Evolutionary conservation across 2,797 vertebrate species (phyloP).

Genomic region (Eulemur coronatus): DNA sequence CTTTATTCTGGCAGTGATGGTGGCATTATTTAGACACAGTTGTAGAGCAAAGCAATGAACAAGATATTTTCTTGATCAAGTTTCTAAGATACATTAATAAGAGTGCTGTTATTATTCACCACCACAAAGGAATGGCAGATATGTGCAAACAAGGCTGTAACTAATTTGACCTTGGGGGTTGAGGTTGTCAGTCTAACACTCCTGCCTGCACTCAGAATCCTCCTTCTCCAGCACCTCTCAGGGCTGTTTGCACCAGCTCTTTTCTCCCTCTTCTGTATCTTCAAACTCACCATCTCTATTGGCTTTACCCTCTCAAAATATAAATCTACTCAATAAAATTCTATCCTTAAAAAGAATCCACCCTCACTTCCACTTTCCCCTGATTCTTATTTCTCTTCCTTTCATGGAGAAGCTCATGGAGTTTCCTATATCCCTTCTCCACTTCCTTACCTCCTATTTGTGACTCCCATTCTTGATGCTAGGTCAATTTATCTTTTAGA

Average conservation of each 20-base stretch:
- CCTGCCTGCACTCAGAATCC: not conserved
- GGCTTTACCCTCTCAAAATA: not conserved
- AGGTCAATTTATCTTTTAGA: not conserved
- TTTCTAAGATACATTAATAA: not conserved
- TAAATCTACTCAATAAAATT: not conserved
- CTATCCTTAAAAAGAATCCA: not conserved
- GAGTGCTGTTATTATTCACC: not conserved
- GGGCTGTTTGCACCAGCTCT: rapidly evolving
- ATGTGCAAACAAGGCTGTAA: not conserved
- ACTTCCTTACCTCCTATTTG: not conserved
- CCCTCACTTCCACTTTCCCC: not conserved
- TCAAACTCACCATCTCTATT: not conserved
- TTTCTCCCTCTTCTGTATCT: not conserved
- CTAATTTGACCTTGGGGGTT: not conserved
- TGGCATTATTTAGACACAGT: not conserved
- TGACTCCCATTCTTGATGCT: not conserved
- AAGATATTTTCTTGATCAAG: not conserved
- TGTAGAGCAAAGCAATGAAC: not conserved
- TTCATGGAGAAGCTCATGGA: not conserved
- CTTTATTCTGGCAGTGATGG: not conserved
- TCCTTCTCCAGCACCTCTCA: not conserved
- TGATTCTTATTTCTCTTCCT: not conserved
- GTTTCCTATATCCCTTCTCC: not conserved
- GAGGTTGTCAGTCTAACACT: not conserved
- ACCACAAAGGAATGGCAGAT: not conserved